Base-by-base conservation (phyloP, 1,140 invertebrate species). In the Ceratitis capitata region DNA sequence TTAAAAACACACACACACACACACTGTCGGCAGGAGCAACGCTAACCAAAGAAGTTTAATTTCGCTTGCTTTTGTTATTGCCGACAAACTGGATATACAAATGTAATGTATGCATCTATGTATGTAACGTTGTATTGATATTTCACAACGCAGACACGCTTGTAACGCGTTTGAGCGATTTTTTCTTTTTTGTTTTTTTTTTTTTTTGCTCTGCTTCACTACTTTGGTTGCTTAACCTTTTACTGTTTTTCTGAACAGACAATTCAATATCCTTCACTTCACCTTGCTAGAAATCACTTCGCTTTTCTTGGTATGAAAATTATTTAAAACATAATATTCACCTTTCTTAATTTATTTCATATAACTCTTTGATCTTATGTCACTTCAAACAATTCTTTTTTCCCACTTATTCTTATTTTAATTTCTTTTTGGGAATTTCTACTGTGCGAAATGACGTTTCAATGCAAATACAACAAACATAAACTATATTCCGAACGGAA, bases 381-480 rank as follows among this genome's bases (percentile, higher is more conserved):
- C n/a, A 56, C 51, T 56, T 56, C 51, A 56, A n/a, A 19, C 19
- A 56, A 56, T 56, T 56, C 14, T 14, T n/a, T 56, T 56, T n/a
- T n/a, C n/a, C n/a, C n/a, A n/a, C n/a, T n/a, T n/a, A n/a, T n/a
- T n/a, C n/a, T 7, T 5, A 53, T 53, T 19, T 49, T 9, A 9
- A 49, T 53, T 5, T 19, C 51, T 53, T 53, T 16, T 53, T 16
- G 4, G 5, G n/a, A 53, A 12, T 53, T 69, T 35, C 61, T 69
- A 32, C 32, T 32, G 39, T 69, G 16, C 29, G n/a, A 69, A 35
- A 39, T 47, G 69, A 16, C 69, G 69, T 78, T 78, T 78, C 39
- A 78, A 78, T 19, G 69, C 69, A 74, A 78, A 47, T 39, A 78
- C 69, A 78, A 47, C n/a, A 47, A 78, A 78, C n/a, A n/a, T 78